These are phyloP conservation scores for Poecilia gillii DNA, from an alignment of 2,797 vertebrate genomes.

Conservation along the genomic window DNA sequence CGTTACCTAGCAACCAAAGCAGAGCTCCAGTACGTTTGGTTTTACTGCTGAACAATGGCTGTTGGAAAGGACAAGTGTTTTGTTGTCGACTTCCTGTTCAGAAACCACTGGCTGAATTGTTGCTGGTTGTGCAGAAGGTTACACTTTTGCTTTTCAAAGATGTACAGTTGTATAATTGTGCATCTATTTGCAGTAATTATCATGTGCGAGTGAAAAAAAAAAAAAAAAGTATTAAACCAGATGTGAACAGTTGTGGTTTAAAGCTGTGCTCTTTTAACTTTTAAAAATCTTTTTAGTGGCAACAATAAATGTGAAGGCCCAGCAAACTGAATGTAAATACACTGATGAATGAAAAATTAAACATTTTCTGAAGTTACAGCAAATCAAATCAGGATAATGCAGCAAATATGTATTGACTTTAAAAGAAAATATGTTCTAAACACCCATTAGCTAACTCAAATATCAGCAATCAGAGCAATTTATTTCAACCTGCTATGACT, in stretches of 20 bases:
- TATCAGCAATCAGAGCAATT: not conserved
- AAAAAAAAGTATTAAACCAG: not conserved
- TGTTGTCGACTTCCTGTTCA: too few relatives aligned
- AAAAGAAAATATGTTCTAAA: not conserved
- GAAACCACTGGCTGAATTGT: too few relatives aligned
- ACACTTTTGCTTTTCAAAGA: too few relatives aligned
- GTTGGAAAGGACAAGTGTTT: too few relatives aligned
- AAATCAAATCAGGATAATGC: not conserved
- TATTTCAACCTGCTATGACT: not conserved
- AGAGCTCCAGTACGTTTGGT: too few relatives aligned
- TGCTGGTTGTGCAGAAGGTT: too few relatives aligned
- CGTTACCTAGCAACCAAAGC: too few relatives aligned
- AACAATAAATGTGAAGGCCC: not conserved
- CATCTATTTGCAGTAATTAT: too few relatives aligned
- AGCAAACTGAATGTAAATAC: not conserved
- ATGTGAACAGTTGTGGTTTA: not conserved
- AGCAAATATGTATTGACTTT: not conserved
- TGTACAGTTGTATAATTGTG: too few relatives aligned
- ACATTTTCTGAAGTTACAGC: not conserved
- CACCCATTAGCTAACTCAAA: not conserved
- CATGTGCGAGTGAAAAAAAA: too few relatives aligned
- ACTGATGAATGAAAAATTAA: not conserved
- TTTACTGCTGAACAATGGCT: too few relatives aligned
- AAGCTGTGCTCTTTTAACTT: not conserved
- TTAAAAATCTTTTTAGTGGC: not conserved